These are phyloP conservation scores for Crossaster papposus DNA, from an alignment of 53 echinoderm and acorn worm genomes.

Conservation along the genomic window DNA sequence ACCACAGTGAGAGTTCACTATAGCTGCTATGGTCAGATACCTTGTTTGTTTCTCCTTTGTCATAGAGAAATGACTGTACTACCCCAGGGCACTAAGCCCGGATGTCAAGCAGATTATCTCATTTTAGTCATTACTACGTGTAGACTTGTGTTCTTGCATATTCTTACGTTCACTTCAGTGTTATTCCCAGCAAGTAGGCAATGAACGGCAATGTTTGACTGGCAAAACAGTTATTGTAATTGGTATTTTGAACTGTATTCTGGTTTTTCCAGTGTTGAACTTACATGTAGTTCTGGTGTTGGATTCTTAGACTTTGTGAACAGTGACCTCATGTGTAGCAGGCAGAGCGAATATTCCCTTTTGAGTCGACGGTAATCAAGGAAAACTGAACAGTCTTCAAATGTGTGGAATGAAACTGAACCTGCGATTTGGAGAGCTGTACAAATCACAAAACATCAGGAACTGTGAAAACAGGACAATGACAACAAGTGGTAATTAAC, in stretches of 20 bases:
- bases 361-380: neutral
- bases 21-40: conserved; percentile 4
- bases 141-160: neutral
- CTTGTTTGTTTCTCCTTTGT: conserved; percentile 18
- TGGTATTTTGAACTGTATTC: neutral
- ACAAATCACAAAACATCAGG: too few species aligned
- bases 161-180: too few species aligned
- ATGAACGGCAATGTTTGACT: too few species aligned
- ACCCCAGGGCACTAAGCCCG: conserved; percentile 14
- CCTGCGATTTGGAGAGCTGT: neutral
- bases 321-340: neutral
- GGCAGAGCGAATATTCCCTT: neutral
- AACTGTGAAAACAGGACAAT: neutral
- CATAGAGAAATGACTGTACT: neutral
- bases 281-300: neutral
- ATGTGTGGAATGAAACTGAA: neutral
- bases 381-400: neutral
- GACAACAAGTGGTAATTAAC: neutral
- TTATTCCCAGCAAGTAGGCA: too few species aligned
- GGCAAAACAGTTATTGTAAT: too few species aligned
- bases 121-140: conserved; percentile 34
- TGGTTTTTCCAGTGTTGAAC: neutral
- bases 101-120: conserved; percentile 44
- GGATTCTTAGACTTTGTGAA: neutral
- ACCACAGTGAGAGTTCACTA: neutral